These are phyloP conservation scores for Propithecus deckenii DNA, from an alignment of 2,797 vertebrate genomes.

Conservation along the genomic window DNA sequence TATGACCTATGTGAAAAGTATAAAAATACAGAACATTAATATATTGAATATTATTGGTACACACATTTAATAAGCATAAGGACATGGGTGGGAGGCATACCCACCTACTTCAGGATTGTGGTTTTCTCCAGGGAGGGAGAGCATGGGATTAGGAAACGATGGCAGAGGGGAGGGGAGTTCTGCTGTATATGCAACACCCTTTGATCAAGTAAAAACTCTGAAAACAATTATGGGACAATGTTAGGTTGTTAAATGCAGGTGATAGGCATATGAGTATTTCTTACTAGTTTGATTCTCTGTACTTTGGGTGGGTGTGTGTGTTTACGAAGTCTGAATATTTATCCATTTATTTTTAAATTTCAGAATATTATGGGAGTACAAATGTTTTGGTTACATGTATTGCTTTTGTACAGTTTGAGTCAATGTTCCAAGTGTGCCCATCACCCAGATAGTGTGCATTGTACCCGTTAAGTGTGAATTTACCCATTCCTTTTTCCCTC, in stretches of 20 bases:
- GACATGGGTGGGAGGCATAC: not conserved
- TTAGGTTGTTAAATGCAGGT: not conserved
- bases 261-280: not conserved
- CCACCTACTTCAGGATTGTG: not conserved
- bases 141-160: too few species aligned
- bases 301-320: not conserved
- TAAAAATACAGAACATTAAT: not conserved
- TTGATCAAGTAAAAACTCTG: not conserved
- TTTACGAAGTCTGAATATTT: too few species aligned
- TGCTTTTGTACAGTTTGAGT: too few species aligned
- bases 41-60: not conserved
- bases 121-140: not conserved
- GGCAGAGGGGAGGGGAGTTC: rapidly evolving
- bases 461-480: too few species aligned
- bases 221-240: not conserved
- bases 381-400: too few species aligned
- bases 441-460: too few species aligned
- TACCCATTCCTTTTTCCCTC: too few species aligned
- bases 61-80: not conserved
- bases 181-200: not conserved
- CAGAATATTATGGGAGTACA: too few species aligned
- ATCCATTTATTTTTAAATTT: too few species aligned
- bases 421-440: too few species aligned
- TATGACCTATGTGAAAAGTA: not conserved
- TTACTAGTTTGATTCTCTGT: not conserved